Evolutionary conservation across 2,113 vertebrate species (phyloP).

Genomic region (Pionites leucogaster): DNA sequence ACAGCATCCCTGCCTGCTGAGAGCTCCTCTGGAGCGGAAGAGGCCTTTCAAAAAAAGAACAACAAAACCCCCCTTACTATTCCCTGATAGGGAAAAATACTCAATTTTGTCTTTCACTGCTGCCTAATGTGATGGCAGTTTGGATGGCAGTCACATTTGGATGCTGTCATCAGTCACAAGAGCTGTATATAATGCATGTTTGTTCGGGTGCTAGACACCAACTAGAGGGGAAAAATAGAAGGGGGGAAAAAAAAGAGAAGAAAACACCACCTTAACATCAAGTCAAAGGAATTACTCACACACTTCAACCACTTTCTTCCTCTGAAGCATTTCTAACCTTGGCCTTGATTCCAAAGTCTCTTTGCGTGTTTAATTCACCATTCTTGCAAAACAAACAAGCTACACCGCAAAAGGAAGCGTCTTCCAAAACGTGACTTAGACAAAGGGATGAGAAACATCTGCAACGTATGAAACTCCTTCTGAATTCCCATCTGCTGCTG

Average conservation of each 20-base stretch:
- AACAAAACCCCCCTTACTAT: not conserved
- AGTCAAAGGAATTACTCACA: not conserved
- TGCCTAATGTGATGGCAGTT: not conserved
- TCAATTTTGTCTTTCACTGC: not conserved
- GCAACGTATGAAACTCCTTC: not conserved
- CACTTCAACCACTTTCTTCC: not conserved
- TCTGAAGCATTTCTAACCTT: not conserved
- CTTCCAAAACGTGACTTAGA: not conserved
- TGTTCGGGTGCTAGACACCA: not conserved
- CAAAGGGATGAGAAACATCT: not conserved
- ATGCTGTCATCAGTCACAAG: not conserved
- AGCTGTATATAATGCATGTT: not conserved
- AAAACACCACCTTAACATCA: not conserved
- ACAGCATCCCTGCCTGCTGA: not conserved
- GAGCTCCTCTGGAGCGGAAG: not conserved
- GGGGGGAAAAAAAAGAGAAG: not conserved
- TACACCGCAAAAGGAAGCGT: not conserved
- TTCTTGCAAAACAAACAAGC: constrained; percentile 8
- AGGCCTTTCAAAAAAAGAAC: not conserved
- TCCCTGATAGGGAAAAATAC: not conserved
- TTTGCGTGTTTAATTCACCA: not conserved
- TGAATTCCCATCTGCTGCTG: not conserved
- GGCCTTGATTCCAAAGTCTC: not conserved
- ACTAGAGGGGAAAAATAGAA: not conserved
- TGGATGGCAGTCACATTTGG: not conserved